phyloP scores from a whole-genome alignment of 2,113 vertebrate genomes.

The Oreotrochilus melanogaster region DNA sequence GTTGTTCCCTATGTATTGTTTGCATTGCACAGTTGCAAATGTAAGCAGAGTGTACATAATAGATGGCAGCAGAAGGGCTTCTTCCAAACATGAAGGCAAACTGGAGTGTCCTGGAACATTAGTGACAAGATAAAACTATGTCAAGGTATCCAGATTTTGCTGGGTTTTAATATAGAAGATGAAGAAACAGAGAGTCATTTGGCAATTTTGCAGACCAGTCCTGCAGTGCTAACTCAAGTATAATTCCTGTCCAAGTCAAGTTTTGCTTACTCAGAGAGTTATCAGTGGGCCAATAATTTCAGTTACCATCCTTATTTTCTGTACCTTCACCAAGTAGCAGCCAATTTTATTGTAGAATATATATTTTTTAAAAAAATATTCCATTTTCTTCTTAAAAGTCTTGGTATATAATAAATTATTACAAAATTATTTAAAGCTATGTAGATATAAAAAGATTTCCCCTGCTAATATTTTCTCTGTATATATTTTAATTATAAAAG shows the following conservation, averaged over 20 bases:
- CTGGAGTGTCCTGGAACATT: not conserved
- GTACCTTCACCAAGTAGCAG: not conserved
- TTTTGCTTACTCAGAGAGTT: conserved; percentile 24
- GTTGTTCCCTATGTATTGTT: not conserved
- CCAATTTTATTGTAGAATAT: not conserved
- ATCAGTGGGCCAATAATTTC: conserved; percentile 22
- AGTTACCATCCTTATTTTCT: not conserved
- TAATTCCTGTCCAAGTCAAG: not conserved
- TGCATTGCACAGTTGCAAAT: conserved; percentile 40
- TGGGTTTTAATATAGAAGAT: not conserved
- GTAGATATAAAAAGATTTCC: not conserved
- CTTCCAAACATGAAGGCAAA: not conserved
- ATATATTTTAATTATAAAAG: not conserved
- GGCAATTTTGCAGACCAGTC: not conserved
- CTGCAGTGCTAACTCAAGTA: not conserved
- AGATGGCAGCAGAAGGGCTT: conserved; percentile 33
- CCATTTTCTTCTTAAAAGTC: not conserved
- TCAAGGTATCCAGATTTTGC: not conserved
- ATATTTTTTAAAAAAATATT: not conserved
- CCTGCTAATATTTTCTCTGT: not conserved
- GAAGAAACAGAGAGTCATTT: conserved; percentile 7
- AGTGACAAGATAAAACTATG: conserved; percentile 27
- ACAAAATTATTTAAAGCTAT: not conserved
- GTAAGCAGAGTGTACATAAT: conserved; percentile 21
- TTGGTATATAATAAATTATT: not conserved